Evolutionary conservation across 2,797 vertebrate species (phyloP), one percentile per base, ranked within the genome.

Genomic region (Cyclura pinguis): DNA sequence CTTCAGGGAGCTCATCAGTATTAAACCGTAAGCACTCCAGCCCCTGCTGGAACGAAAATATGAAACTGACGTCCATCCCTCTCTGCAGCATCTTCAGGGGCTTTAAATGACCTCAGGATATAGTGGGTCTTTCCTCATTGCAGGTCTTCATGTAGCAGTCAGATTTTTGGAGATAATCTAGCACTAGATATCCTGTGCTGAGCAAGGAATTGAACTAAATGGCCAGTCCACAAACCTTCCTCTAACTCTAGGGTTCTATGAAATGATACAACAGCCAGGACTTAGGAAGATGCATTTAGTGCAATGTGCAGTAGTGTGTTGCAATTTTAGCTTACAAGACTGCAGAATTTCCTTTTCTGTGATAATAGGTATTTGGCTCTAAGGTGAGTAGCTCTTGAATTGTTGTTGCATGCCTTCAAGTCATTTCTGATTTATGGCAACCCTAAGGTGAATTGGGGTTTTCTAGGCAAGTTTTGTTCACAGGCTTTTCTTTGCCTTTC

Each of bases 1-100:
- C 96, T 99, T 99, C 95, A 97, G 98, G 94, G 99, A 99, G 89
- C 98, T 99, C 90, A 98, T 99, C 95, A 98, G 97, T 94, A 98
- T 99, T 96, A 99, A 99, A 96, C 99, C 99, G 99, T 99, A 96
- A 98, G 98, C 97, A 74, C 52, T 3, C 13, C 20, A 29, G 24
- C 35, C 57, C 88, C 88, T 81, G 59, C 88, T 91, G 59, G 9
- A 12, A 29, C 50, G 12, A 16, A 55, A 9, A 52, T 64, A 14
- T 67, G 7, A 35, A 13, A 20, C 32, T 64, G 72, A n/a, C 27
- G 6, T 22, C 4, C 22, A 24, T 55, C 72, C 22, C 14, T 22
- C n/a, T 72, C 20, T 38, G 1, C 20, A 52, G 2, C 27, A 13
- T 73, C 3, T 38, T 72, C 14, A 42, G 14, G n/a, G 7, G 8